phyloP scores from a whole-genome alignment of 2,113 vertebrate genomes.

The Columbina picui region DNA sequence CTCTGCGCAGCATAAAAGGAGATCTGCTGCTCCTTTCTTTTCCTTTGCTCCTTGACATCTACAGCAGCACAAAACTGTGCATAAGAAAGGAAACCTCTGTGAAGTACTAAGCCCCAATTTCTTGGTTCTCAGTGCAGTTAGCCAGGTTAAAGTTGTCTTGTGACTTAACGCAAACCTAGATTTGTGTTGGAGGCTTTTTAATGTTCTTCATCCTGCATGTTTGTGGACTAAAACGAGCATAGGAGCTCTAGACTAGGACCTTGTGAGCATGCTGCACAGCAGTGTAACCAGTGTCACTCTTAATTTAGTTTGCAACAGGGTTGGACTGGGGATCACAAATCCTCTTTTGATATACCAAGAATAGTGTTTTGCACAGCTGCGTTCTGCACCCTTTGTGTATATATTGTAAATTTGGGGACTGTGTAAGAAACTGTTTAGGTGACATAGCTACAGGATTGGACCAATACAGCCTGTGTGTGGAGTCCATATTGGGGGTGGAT shows the following conservation, averaged over 20 bases:
- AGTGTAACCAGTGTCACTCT: background rate
- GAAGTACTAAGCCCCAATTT: background rate
- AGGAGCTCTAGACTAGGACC: background rate
- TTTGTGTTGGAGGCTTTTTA: fast-evolving
- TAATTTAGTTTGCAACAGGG: background rate
- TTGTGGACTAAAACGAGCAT: background rate
- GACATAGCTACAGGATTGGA: background rate
- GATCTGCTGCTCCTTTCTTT: background rate
- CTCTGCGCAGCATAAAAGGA: background rate
- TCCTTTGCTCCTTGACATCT: background rate
- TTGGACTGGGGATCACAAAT: background rate
- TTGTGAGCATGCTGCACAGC: background rate
- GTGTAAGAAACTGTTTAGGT: background rate
- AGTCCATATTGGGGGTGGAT: background rate
- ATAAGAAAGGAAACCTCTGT: background rate
- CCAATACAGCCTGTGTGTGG: too few species aligned
- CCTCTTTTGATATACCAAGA: background rate
- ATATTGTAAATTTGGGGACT: background rate
- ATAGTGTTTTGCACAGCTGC: background rate
- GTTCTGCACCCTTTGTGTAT: background rate
- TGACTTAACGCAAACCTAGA: background rate
- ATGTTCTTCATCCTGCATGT: fast-evolving
- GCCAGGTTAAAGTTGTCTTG: background rate
- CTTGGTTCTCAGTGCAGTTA: background rate
- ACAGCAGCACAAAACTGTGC: background rate